Evolutionary conservation across 2,113 vertebrate species (phyloP).

Genomic region (Vombatus ursinus): DNA sequence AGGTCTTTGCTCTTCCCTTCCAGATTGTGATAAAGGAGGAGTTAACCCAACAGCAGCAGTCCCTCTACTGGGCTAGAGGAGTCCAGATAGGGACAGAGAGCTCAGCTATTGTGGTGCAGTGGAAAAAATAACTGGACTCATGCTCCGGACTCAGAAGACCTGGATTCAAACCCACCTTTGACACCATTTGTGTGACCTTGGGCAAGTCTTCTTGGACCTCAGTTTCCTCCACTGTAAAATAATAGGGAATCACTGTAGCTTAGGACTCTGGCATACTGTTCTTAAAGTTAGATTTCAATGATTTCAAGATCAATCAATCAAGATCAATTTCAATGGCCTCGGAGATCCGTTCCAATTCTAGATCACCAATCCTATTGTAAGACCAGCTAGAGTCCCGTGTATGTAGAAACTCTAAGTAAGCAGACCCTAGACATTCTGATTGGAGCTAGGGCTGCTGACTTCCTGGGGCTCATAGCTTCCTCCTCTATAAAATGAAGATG

Average conservation of each 20-base stretch:
- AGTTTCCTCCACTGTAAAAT: neutral
- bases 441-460: neutral
- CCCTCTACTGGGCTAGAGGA: neutral
- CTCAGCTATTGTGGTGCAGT: neutral
- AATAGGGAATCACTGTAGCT: too few relatives aligned
- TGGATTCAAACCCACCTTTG: neutral
- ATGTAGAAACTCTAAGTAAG: neutral
- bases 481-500: neutral
- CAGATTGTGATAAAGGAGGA: neutral
- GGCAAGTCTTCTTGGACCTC: neutral
- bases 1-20: neutral
- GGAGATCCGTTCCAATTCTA: neutral
- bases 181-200: neutral
- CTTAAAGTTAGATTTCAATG: too few relatives aligned
- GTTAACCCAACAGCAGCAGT: neutral
- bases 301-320: too few relatives aligned
- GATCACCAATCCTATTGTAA: neutral
- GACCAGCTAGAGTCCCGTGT: neutral
- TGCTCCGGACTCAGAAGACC: neutral
- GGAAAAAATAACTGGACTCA: neutral
- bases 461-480: neutral
- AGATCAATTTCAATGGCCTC: neutral
- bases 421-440: neutral
- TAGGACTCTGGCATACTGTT: too few relatives aligned
- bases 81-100: neutral